Evolutionary conservation across 2,797 vertebrate species (phyloP), one percentile per base, ranked within the genome.

Genomic region (Scomberomorus guttatus): DNA sequence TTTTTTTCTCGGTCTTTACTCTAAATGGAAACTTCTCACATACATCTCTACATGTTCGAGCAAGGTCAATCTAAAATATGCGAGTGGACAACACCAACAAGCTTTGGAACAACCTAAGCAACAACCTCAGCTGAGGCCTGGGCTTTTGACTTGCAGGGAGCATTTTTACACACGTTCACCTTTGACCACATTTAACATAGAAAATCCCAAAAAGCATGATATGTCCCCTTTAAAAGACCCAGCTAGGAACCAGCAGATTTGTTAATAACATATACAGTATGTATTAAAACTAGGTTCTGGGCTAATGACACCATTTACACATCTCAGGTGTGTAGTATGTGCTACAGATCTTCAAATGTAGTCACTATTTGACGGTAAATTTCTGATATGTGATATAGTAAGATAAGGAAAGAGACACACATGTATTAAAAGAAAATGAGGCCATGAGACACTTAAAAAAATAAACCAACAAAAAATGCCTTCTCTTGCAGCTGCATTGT

Each of bases 401-500:
- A 54, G 32, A 48, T 2, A 0, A 46, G 42, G 56, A 1, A 25
- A 7, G 48, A 12, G 13, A 66, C 17, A 56, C 14, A 9, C 3
- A 68, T 7, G 44, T 0, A 10, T 39, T 63, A 58, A 77, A 2
- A 48, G 14, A 64, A 39, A 4, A 58, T 25, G 5, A 83, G 18
- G 13, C 17, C 27, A 5, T 17, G 20, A 70, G 51, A 14, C 15
- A 63, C 12, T 57, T 64, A 34, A 57, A 22, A 24, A 63, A 46
- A 58, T 22, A 27, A n/a, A 60, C 8, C 63, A 63, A 54, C 17
- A 57, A 5, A 20, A 42, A 63, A 2, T 54, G n/a, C 22, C 55
- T 56, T 73, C 44, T 73, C 39, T 34, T 65, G 64, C 46, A 71
- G 66, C 79, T 79, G 66, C 25, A 69, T 65, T 11, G 44, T 39